Conservation (phyloP, 2,888 invertebrate species). For the Idaea aversata region DNA sequence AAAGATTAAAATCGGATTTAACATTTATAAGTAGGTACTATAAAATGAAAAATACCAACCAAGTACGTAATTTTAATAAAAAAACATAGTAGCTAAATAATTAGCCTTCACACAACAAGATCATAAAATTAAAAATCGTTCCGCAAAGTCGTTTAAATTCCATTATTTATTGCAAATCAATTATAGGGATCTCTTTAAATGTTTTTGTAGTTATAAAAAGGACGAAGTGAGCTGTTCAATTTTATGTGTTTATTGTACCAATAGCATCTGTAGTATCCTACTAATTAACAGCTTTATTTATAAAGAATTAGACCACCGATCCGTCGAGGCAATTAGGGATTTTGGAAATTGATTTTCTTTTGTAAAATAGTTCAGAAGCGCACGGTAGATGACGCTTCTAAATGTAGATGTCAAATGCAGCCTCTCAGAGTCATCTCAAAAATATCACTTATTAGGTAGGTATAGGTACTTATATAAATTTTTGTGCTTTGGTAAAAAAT, state of each 20-base stretch:
- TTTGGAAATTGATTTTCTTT: background rate
- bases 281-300: slow-evolving; percentile 76
- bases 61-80: background rate
- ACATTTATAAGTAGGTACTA: background rate
- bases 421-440: no score
- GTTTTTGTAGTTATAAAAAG: slow-evolving; percentile 42
- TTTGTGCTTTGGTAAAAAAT: no score
- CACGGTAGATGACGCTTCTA: no score
- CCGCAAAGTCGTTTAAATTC: slow-evolving; percentile 32
- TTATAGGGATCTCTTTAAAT: slow-evolving; percentile 47
- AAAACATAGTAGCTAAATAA: slow-evolving; percentile 10
- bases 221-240: slow-evolving; percentile 68
- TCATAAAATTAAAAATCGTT: slow-evolving; percentile 27
- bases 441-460: no score
- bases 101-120: slow-evolving; percentile 24
- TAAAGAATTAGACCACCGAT: slow-evolving; percentile 73
- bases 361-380: background rate
- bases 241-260: slow-evolving; percentile 69
- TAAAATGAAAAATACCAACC: background rate
- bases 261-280: slow-evolving; percentile 62
- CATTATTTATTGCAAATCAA: slow-evolving; percentile 55
- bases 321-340: slow-evolving; percentile 18
- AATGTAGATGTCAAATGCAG: no score
- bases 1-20: background rate
- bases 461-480: no score